Base-by-base conservation (phyloP, 2,888 invertebrate genomes). In the Empis stercorea region DNA sequence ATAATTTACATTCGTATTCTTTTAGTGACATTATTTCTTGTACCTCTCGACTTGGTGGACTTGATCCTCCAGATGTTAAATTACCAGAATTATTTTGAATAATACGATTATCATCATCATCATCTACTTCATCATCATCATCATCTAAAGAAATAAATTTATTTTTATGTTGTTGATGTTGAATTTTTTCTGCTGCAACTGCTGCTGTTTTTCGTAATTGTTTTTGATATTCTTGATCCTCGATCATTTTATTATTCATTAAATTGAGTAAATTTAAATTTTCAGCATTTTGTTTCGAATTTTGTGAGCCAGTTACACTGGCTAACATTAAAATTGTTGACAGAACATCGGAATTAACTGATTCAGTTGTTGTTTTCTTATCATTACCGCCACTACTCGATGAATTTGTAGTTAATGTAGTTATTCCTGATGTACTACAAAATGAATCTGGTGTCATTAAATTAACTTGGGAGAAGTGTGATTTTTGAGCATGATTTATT, bases 371-470 rank as follows among this genome's bases (percentile, higher is more conserved):
- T 15, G 57, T 58, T 52, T 57, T 55, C 50, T 57, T 58, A 27
- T 57, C 61, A 60, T 23, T 49, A 48, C 49, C 76, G 4, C n/a
- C 34, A 34, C 3, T 32, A 32, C 9, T 10, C 4, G 9, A 32
- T 13, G 32, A 13, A 13, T 32, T 10, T 32, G 34, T 4, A n/a
- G 34, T n/a, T n/a, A 13, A n/a, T 34, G 34, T 34, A n/a, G 6
- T 5, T 5, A 32, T 32, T 11, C n/a, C 48, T 48, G 39, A 41
- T 49, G 44, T 48, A 59, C 76, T 76, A 55, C 75, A 73, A 56
- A 92, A 92, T 15, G 87, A 88, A 61, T 91, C 89, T 0, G 92
- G 91, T 0, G 91, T 89, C 81, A 91, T 86, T 23, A 88, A 73
- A 59, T 82, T 87, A 20, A 87, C 68, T 27, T 72, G 71, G 10